These are phyloP conservation scores for Chelmon rostratus DNA, from an alignment of 2,797 vertebrate genomes.

Conservation along the genomic window DNA sequence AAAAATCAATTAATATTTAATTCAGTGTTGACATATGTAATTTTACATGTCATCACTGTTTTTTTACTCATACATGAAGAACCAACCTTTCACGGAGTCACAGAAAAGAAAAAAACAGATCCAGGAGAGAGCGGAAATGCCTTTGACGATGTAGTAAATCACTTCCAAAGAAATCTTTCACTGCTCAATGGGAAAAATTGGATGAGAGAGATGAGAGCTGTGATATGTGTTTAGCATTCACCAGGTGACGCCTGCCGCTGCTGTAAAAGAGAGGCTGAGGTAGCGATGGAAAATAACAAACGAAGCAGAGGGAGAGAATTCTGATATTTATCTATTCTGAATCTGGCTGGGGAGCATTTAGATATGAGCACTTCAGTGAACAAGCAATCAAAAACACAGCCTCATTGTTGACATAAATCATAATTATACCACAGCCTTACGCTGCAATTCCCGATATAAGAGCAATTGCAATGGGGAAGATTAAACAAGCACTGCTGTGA, in stretches of 20 bases:
- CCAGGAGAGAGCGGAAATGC: slow-evolving; percentile 7
- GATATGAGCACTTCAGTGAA: slow-evolving; percentile 73
- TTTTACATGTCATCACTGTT: slow-evolving; percentile 11
- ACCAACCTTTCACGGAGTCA: neutral
- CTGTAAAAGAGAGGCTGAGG: slow-evolving; percentile 25
- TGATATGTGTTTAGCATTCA: slow-evolving; percentile 56
- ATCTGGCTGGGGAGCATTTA: slow-evolving; percentile 51
- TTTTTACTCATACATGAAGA: slow-evolving; percentile 22
- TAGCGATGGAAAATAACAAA: slow-evolving; percentile 28
- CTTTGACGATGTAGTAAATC: slow-evolving; percentile 44
- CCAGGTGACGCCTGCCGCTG: slow-evolving; percentile 38
- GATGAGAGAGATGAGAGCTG: slow-evolving; percentile 26
- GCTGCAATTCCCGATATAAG: slow-evolving; percentile 56
- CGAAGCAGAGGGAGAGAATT: slow-evolving; percentile 5
- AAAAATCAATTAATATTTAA: slow-evolving; percentile 22
- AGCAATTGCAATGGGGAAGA: slow-evolving; percentile 49
- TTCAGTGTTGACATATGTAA: slow-evolving; percentile 28
- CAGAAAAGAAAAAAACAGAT: slow-evolving; percentile 11
- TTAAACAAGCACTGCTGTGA: slow-evolving; percentile 51
- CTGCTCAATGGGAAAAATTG: slow-evolving; percentile 19
- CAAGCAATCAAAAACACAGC: slow-evolving; percentile 73
- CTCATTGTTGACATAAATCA: slow-evolving; percentile 74
- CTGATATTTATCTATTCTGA: slow-evolving; percentile 58
- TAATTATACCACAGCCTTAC: slow-evolving; percentile 65
- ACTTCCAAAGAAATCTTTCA: slow-evolving; percentile 45